Conservation (phyloP, 2,888 invertebrate species). For the Alloscopus bannaensis region DNA sequence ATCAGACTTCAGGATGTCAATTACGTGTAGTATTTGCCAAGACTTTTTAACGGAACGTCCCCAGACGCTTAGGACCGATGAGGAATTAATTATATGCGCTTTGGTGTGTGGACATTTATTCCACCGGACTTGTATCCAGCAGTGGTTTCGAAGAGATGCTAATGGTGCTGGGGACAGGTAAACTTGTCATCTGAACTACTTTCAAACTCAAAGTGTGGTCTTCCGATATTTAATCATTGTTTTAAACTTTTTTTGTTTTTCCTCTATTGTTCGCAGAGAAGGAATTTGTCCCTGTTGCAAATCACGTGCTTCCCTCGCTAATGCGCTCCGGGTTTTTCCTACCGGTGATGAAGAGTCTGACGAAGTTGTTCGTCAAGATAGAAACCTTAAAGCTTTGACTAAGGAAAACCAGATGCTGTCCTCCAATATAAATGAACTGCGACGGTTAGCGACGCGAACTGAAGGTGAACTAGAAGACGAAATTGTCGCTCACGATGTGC, state of each 20-base stretch:
- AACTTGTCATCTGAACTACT: not conserved
- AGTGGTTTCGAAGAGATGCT: slow-evolving; percentile 23
- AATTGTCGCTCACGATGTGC: slow-evolving; percentile 23
- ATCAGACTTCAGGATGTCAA: too few relatives aligned
- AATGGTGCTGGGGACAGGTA: not conserved
- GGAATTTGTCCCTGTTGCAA: slow-evolving; percentile 39
- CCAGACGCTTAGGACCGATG: not conserved
- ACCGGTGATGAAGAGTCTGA: slow-evolving; percentile 35
- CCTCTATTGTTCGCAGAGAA: not conserved
- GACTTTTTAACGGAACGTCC: slow-evolving; percentile 38
- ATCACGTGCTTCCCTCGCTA: not conserved
- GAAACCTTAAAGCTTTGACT: not conserved
- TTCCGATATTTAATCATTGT: not conserved
- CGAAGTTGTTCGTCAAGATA: slow-evolving; percentile 7
- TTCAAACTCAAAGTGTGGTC: not conserved
- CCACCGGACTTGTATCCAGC: slow-evolving; percentile 12
- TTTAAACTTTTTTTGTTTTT: not conserved
- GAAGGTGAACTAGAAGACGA: slow-evolving; percentile 11
- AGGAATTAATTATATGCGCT: slow-evolving; percentile 11
- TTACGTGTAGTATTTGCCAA: slow-evolving; percentile 44
- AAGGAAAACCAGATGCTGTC: slow-evolving; percentile 3
- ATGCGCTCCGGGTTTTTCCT: slow-evolving; percentile 14
- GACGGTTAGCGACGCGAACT: not conserved
- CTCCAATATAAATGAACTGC: not conserved
- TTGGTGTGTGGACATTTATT: slow-evolving; percentile 37